phyloP scores from a whole-genome alignment of 2,113 vertebrate species.

The Gorsachius goisagi region DNA sequence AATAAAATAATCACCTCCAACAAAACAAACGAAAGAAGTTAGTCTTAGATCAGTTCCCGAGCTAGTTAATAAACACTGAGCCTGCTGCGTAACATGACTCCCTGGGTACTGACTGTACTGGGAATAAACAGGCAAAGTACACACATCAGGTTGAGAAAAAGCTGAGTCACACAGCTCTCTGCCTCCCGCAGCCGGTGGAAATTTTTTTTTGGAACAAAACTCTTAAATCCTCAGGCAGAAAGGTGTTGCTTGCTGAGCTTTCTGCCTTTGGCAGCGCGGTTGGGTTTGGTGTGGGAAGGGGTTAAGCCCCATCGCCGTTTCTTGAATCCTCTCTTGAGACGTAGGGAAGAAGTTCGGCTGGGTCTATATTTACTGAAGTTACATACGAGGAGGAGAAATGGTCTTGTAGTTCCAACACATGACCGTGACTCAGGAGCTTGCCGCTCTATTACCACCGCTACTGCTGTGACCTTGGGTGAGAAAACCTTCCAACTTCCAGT shows the following conservation, averaged over 20 bases:
- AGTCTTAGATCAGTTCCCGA: constrained; percentile 58
- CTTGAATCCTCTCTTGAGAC: neutral
- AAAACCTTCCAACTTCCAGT: neutral
- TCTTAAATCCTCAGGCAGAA: neutral
- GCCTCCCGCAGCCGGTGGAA: neutral
- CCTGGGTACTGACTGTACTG: constrained; percentile 10
- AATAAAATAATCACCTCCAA: neutral
- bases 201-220: neutral
- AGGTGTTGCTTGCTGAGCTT: neutral
- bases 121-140: constrained; percentile 65
- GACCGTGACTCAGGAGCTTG: constrained; percentile 36
- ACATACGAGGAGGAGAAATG: neutral
- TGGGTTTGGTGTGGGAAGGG: neutral
- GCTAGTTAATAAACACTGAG: constrained; percentile 41
- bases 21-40: constrained; percentile 12
- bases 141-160: constrained; percentile 13
- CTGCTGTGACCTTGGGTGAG: neutral
- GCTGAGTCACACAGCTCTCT: constrained; percentile 73
- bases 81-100: constrained; percentile 59
- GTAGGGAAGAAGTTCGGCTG: neutral
- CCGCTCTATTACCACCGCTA: neutral
- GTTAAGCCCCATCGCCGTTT: neutral
- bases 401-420: neutral
- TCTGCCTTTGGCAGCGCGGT: neutral
- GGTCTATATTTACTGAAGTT: constrained; percentile 16